Conservation (phyloP, 2,113 vertebrate species). For the Silurus asotus region DNA sequence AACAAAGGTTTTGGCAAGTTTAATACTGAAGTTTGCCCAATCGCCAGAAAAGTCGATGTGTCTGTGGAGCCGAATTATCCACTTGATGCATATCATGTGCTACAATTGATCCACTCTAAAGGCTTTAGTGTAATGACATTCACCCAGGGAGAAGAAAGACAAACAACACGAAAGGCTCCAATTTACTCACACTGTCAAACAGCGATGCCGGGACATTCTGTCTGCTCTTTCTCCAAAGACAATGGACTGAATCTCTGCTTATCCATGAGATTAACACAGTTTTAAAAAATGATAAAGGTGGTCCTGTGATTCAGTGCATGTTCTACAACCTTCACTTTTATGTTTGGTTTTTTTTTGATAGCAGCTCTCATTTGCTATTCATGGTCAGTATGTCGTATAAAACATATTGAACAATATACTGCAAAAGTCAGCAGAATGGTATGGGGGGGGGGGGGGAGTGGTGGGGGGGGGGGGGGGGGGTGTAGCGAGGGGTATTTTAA, state of each 20-base stretch:
- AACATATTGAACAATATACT: neutral
- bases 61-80: slow-evolving; percentile 65
- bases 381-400: neutral
- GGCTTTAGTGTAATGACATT: slow-evolving; percentile 66
- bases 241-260: slow-evolving; percentile 29
- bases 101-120: slow-evolving; percentile 70
- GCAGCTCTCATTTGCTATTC: neutral
- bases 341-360: slow-evolving; percentile 4
- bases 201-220: slow-evolving; percentile 37
- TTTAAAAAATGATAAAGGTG: slow-evolving; percentile 14
- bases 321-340: slow-evolving; percentile 7
- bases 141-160: slow-evolving; percentile 57
- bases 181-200: slow-evolving; percentile 54
- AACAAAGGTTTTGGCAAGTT: neutral
- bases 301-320: slow-evolving; percentile 1
- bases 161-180: slow-evolving; percentile 58
- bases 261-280: slow-evolving; percentile 10
- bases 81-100: slow-evolving; percentile 69
- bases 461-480: neutral
- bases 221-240: slow-evolving; percentile 26
- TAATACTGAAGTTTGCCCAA: slow-evolving; percentile 34
- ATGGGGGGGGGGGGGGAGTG: neutral
- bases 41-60: slow-evolving; percentile 44
- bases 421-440: neutral
- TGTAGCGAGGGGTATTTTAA: neutral